Base-by-base conservation (phyloP, 2,113 vertebrate species). In the Oophaga pumilio region DNA sequence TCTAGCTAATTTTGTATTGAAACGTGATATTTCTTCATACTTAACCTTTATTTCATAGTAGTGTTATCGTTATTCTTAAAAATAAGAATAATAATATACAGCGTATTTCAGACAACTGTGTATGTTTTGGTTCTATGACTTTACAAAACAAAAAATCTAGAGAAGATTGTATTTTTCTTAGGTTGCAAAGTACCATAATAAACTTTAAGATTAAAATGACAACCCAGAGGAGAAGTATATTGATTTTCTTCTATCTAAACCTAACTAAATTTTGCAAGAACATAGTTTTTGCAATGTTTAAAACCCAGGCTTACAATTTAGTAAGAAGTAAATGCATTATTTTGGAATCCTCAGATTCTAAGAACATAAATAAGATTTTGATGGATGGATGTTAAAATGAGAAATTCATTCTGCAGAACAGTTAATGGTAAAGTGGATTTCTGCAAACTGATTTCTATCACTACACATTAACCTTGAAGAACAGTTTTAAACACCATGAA, bases 211-310 rank as follows among this genome's bases (percentile, higher is more conserved):
- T 12, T 11, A 77, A 77, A 53, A 53, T 53, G 11, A 77, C 90
- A 91, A 85, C 49, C 89, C 83, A 91, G 91, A 89, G 89, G 92
- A 90, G 85, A 86, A 89, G 91, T 60, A 0, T 89, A 91, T 90
- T 92, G 91, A 91, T 92, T 91, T 93, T 9, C 15, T 91, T 90
- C 87, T 80, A 90, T 86, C 89, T 82, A 64, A 83, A 76, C 91
- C 91, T 89, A 88, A 77, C 91, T 92, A 85, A 49, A 85, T 90
- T 89, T 89, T 82, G 89, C 76, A 71, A 85, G 86, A 89, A 90
- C 26, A 28, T 68, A 24, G 0, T 60, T 33, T 79, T 90, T 28
- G 86, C 84, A 85, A 87, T 90, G 88, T 92, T 92, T 74, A 57
- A 90, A 84, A 87, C 26, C 8, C 64, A 91, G 57, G 53, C 76